phyloP scores from a whole-genome alignment of 30 jellyfish, hydroid and myxozoan species.

The Aurelia aurita complex sp. Pacific region DNA sequence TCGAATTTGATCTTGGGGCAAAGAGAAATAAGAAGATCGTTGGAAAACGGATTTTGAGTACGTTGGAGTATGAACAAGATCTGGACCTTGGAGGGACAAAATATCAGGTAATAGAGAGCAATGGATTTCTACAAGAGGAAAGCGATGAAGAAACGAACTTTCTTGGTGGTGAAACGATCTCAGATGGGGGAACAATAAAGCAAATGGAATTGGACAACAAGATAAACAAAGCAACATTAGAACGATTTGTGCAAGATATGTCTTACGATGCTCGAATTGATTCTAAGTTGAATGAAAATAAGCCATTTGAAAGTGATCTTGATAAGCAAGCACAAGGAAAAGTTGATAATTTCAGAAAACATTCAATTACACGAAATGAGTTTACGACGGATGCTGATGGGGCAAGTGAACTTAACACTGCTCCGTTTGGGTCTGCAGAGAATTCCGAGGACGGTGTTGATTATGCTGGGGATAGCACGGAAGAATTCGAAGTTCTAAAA shows the following conservation, averaged over 20 bases:
- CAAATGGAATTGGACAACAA: background rate
- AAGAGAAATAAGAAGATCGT: background rate
- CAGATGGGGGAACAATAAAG: background rate
- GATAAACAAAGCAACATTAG: too few species aligned
- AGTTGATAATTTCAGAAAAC: too few species aligned
- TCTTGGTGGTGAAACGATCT: too few species aligned
- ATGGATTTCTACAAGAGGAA: background rate
- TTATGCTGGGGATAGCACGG: background rate
- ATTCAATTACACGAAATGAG: too few species aligned
- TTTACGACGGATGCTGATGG: background rate
- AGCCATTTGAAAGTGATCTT: background rate
- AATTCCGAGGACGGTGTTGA: background rate
- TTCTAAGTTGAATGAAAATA: too few species aligned
- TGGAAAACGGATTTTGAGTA: background rate
- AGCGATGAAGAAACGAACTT: too few species aligned
- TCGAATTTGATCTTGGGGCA: background rate
- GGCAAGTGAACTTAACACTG: background rate
- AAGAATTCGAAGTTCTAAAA: background rate
- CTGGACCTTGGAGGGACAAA: background rate
- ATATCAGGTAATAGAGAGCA: background rate
- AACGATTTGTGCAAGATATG: too few species aligned
- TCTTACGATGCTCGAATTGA: too few species aligned
- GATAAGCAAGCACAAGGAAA: background rate
- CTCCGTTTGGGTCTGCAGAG: background rate
- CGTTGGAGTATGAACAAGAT: background rate